Base-by-base conservation (phyloP, 92 coral and sea anemone genomes). In the Zoanthus sansibaricus region DNA sequence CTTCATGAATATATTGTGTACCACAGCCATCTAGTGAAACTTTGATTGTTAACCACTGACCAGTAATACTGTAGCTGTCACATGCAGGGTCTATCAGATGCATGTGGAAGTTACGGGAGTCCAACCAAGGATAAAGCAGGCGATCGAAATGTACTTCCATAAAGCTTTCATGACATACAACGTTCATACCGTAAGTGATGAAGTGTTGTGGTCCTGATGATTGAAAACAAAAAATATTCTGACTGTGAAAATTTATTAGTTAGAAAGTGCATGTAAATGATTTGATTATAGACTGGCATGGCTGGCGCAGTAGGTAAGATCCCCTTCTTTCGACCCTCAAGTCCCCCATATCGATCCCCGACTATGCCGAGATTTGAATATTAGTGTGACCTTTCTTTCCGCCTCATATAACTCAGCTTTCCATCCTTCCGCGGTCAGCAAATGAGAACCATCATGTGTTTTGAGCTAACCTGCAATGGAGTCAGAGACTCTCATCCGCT, bases 11-110 rank as follows among this genome's bases (percentile, higher is more conserved):
- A 13, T 66, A 44, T 18, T 64, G 86, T 52, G 94, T 91, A 15
- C 96, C 96, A 21, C 96, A 93, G 25, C 91, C 83, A 18, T 54
- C 14, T n/a, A 93, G 89, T 7, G 96, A 92, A 30, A 72, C 94
- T 56, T 75, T 89, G 30, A 93, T 86, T 6, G 58, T 71, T 45
- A 93, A 52, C 47, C 90, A 68, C 75, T 72, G 76, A 48, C 86
- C 91, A 12, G 88, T 83, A 82, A 87, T 76, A 64, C 86, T 84
- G 88, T 88, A 77, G 32, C 84, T 75, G 21, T 77, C 46, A 89
- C 96, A 93, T 18, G 78, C 61, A 16, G 94, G 92, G 33, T 87
- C 85, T 75, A 86, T 72, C 18, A 93, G 96, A 37, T 69, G 91
- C 68, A 93, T 78, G 83, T 87, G 89, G 49, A 88, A 77, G 48